These are phyloP conservation scores for Drosophila ustulata DNA, from an alignment of 2,888 invertebrate genomes.

Conservation along the genomic window DNA sequence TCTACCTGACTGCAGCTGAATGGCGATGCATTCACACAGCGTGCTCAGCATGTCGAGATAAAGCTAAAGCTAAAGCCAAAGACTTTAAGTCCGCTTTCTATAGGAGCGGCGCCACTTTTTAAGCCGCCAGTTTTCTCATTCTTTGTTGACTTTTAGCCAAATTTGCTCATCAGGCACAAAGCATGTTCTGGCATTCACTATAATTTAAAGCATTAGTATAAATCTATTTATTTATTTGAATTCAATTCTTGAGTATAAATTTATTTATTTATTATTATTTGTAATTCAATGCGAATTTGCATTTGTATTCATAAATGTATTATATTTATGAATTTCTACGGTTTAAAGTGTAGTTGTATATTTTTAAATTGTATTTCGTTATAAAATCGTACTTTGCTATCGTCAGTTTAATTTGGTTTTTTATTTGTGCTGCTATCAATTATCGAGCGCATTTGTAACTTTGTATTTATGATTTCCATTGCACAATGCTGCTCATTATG, in stretches of 20 bases:
- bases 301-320: too few species aligned
- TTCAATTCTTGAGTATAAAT: too few species aligned
- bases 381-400: too few species aligned
- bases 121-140: not conserved
- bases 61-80: not conserved
- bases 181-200: not conserved
- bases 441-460: not conserved
- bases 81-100: slow-evolving; percentile 11
- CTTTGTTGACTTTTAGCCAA: not conserved
- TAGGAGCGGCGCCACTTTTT: not conserved
- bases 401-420: too few species aligned
- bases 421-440: not conserved
- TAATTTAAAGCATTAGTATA: not conserved
- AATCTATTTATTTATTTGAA: not conserved
- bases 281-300: too few species aligned
- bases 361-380: too few species aligned
- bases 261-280: too few species aligned
- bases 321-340: too few species aligned
- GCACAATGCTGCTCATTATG: slow-evolving; percentile 30
- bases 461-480: slow-evolving; percentile 1
- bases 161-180: not conserved
- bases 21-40: slow-evolving; percentile 16
- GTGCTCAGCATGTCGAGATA: too few species aligned
- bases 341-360: too few species aligned
- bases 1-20: slow-evolving; percentile 29